These are phyloP conservation scores for Agonum fuliginosum DNA, from an alignment of 2,888 invertebrate species.

Conservation along the genomic window DNA sequence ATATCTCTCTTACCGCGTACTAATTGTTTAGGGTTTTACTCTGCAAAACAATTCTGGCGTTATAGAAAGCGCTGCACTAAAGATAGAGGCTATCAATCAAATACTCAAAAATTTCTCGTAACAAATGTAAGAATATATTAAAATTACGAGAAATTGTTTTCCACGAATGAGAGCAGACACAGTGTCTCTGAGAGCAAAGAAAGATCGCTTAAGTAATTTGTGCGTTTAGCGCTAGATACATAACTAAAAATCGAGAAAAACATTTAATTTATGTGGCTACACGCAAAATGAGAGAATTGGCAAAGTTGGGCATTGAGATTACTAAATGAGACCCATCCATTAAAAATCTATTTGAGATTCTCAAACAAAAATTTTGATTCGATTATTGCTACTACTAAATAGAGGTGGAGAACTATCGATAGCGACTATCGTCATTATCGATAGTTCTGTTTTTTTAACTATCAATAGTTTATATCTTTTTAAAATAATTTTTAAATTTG, in stretches of 20 bases:
- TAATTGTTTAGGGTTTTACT: conserved; percentile 64
- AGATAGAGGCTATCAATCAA: conserved; percentile 39
- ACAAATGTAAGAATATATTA: conserved; percentile 61
- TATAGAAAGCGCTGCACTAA: conserved; percentile 63
- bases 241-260: conserved; percentile 42
- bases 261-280: conserved; percentile 48
- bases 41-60: conserved; percentile 62
- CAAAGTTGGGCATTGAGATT: conserved; percentile 44
- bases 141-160: conserved; percentile 57
- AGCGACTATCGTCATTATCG: no score
- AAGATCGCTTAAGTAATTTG: conserved; percentile 43
- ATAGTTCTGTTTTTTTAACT: no score
- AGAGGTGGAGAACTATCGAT: no score
- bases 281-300: conserved; percentile 54
- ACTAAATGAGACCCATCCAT: conserved; percentile 20
- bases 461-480: no score
- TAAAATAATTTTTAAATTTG: no score
- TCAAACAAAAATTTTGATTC: conserved; percentile 45
- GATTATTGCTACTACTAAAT: conserved; percentile 37
- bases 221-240: conserved; percentile 50
- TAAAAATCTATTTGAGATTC: conserved; percentile 36
- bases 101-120: conserved; percentile 61
- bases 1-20: conserved; percentile 61
- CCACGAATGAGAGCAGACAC: conserved; percentile 48
- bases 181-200: conserved; percentile 38